phyloP scores from a whole-genome alignment of 1,140 invertebrate genomes.

The Rhopalosiphum padi region DNA sequence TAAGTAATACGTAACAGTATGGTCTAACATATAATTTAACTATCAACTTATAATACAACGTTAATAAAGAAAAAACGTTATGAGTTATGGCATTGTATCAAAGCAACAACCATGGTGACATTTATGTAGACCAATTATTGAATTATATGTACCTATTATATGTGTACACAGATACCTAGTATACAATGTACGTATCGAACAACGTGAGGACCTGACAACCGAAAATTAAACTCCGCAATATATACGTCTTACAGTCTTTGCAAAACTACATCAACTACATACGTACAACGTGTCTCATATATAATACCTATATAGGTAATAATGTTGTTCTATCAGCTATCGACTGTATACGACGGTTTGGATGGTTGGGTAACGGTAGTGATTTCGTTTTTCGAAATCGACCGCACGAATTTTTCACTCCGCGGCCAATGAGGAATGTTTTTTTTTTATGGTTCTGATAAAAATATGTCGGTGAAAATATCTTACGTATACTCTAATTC shows the following conservation, averaged over 20 bases:
- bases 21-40: background rate
- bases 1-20: background rate
- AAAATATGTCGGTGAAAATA: background rate
- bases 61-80: background rate
- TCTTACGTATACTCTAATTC: background rate
- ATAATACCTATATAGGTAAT: background rate
- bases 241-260: background rate
- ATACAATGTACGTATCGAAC: background rate
- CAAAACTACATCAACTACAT: background rate
- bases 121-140: background rate
- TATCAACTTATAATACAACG: background rate
- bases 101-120: background rate
- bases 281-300: background rate
- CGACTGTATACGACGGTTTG: background rate
- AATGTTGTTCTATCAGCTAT: background rate
- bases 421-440: background rate
- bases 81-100: background rate
- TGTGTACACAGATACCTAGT: background rate
- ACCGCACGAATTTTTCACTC: background rate
- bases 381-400: constrained; percentile 24
- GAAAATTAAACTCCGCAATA: background rate
- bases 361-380: background rate
- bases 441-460: background rate
- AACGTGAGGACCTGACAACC: background rate
- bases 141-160: background rate